Conservation (phyloP, 1,140 invertebrate species). For the Pseudoatta argentina region DNA sequence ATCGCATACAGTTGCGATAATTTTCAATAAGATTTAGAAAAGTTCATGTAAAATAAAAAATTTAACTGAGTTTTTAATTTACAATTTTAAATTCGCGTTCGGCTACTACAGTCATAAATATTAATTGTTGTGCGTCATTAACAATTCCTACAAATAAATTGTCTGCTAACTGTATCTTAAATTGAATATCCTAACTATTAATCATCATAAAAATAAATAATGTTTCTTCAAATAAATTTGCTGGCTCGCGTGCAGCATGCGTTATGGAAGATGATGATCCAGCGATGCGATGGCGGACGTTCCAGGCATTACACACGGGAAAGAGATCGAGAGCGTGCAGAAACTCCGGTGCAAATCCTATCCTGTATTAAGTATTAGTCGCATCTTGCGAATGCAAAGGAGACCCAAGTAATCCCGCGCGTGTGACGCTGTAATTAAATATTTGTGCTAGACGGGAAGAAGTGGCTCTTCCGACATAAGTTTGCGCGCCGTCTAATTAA, state of each 20-base stretch:
- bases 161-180: background rate
- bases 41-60: background rate
- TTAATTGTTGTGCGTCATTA: background rate
- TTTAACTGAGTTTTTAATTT: background rate
- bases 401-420: constrained; percentile 66
- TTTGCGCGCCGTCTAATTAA: constrained; percentile 79
- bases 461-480: constrained; percentile 66
- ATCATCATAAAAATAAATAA: background rate
- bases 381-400: constrained; percentile 56
- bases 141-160: background rate
- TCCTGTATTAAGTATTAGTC: constrained; percentile 47
- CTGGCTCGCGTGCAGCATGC: background rate
- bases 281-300: background rate
- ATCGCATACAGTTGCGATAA: background rate
- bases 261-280: constrained; percentile 16
- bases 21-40: background rate
- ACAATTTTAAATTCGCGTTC: background rate
- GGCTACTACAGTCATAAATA: background rate
- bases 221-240: background rate
- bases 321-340: constrained; percentile 33
- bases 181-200: background rate
- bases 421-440: constrained; percentile 80
- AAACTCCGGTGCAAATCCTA: constrained; percentile 61
- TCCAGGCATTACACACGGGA: background rate
- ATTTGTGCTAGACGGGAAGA: constrained; percentile 73